Conservation (phyloP, 37 sponge, comb jelly and placozoan species). For the Dysidea cf. avara region DNA sequence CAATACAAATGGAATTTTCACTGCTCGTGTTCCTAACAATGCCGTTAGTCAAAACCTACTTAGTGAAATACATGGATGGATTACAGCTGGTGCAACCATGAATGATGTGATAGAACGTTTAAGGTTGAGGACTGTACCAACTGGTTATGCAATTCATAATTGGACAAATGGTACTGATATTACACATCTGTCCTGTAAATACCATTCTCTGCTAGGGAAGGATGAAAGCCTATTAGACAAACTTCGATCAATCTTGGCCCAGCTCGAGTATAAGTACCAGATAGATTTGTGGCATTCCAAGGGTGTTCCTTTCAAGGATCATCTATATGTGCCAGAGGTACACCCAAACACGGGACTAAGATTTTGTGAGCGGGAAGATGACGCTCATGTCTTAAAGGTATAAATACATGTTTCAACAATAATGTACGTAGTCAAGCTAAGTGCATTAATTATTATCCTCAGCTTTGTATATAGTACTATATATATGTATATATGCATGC, state of each 20-base stretch:
- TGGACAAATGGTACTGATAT: not conserved
- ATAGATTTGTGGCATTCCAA: constrained; percentile 2
- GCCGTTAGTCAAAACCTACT: not conserved
- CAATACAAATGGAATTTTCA: not conserved
- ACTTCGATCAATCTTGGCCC: constrained; percentile 25
- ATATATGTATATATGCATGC: no score
- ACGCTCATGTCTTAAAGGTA: constrained; percentile 18
- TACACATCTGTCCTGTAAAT: no score
- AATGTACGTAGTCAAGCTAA: no score
- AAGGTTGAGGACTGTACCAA: constrained; percentile 4
- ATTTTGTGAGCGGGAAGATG: constrained; percentile 22
- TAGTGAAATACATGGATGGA: constrained; percentile 6
- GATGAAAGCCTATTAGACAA: not conserved
- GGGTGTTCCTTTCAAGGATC: no score
- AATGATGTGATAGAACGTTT: not conserved
- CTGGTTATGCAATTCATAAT: not conserved
- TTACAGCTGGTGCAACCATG: not conserved
- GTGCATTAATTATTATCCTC: not conserved
- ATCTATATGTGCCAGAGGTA: constrained; percentile 29
- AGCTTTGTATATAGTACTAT: no score
- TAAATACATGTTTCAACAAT: no score
- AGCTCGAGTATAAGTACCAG: constrained; percentile 6
- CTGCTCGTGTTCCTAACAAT: constrained; percentile 1
- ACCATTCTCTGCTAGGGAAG: constrained; percentile 1
- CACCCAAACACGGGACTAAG: constrained; percentile 6